These are phyloP conservation scores for Mythimna pallens DNA, from an alignment of 2,888 invertebrate genomes.

Conservation along the genomic window DNA sequence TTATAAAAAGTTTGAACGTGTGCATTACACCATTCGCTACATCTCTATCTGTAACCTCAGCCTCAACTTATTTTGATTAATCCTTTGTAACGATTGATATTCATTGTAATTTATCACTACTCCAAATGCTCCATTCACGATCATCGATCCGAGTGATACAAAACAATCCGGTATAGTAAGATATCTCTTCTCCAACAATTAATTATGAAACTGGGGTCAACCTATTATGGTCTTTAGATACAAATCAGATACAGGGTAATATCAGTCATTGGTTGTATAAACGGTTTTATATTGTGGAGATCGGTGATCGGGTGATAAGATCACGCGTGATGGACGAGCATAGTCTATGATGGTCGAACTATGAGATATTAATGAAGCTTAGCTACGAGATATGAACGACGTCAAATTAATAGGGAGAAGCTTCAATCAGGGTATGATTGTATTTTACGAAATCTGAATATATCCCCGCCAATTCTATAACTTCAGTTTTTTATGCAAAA, in stretches of 20 bases:
- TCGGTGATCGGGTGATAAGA: conserved; percentile 85
- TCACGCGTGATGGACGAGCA: conserved; percentile 85
- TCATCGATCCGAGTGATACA: conserved; percentile 81
- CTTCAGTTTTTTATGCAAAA: not conserved
- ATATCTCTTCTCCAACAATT: conserved; percentile 60
- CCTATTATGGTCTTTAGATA: conserved; percentile 76
- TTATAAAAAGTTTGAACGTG: not conserved
- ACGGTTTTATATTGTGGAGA: conserved; percentile 88
- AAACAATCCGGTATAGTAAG: conserved; percentile 70
- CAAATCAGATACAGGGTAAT: conserved; percentile 84
- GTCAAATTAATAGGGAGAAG: conserved; percentile 58
- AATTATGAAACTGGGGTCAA: conserved; percentile 66
- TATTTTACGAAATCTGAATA: conserved; percentile 9
- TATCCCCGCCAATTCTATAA: not conserved
- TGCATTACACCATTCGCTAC: conserved; percentile 33
- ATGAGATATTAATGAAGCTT: conserved; percentile 79
- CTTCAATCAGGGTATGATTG: conserved; percentile 40
- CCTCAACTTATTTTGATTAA: conserved; percentile 83
- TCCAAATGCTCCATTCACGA: conserved; percentile 86
- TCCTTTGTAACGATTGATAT: conserved; percentile 87
- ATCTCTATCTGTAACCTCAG: conserved; percentile 56
- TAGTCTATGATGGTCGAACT: conserved; percentile 73
- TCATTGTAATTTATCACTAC: conserved; percentile 85
- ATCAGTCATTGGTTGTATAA: conserved; percentile 86
- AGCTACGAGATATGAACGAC: conserved; percentile 58